Evolutionary conservation across 2,113 vertebrate genomes (phyloP), one percentile per base, ranked within the genome.

Genomic region (Callospermophilus lateralis): DNA sequence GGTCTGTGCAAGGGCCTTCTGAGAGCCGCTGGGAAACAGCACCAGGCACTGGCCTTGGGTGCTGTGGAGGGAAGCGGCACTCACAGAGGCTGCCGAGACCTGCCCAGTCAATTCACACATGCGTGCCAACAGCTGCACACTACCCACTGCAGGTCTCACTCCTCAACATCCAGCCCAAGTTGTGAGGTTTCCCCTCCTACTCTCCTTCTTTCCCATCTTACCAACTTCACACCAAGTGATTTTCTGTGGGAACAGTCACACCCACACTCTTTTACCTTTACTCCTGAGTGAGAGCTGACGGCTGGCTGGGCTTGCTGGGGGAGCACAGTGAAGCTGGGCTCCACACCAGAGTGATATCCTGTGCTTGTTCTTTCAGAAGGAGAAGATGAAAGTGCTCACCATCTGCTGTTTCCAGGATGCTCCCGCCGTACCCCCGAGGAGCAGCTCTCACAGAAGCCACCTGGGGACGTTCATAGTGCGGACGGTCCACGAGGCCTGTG

Each of bases 371-470:
- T 11, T 37, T 17, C 58, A n/a, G 16, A 65, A 70, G 58, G 7
- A 34, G 72, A 77, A 81, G n/a, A 73, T 51, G 84, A 4, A 30
- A 3, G n/a, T 61, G 99, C 99, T 99, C 98, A 99, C 99, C 99
- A 97, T 99, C 99, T 88, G 99, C 99, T 0, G 99, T 99, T 97
- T 99, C 99, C 98, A 99, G 98, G 86, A 99, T 95, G 95, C 98
- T 99, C 98, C 98, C 98, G 91, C 98, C 98, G 98, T 98, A 99
- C 96, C 99, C 98, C 24, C 98, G 99, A 92, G 99, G 98, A 80
- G 99, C 93, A 55, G 99, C 99, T 98, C 99, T 98, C 87, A 99
- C 98, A 0, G 99, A 99, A 5, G 99, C 98, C 42, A 99, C 98
- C 97, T 99, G 99, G 0, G 99, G 99, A 73, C 98, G 98, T 97